phyloP scores from a whole-genome alignment of 1,140 invertebrate genomes.

The Cecropterus lyciades region DNA sequence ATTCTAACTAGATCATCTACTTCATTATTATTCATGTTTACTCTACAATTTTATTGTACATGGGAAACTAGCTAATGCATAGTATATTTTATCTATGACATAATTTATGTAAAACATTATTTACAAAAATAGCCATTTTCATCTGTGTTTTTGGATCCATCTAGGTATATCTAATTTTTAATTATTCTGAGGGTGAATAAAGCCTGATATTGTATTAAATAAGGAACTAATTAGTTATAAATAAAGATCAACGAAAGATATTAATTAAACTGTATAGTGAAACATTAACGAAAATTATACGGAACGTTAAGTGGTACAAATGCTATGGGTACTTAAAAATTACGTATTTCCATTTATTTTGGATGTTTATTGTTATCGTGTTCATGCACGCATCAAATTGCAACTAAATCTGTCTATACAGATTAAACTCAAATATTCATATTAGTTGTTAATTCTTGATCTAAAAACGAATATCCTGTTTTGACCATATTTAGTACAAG shows the following conservation, averaged over 20 bases:
- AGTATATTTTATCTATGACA: slow-evolving; percentile 75
- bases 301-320: slow-evolving; percentile 10
- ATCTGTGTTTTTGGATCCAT: slow-evolving; percentile 67
- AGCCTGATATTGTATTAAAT: slow-evolving; percentile 52
- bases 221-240: slow-evolving; percentile 64
- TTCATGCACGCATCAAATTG: too few relatives aligned
- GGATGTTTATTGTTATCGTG: slow-evolving; percentile 1
- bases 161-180: slow-evolving; percentile 59
- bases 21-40: slow-evolving; percentile 63
- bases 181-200: slow-evolving; percentile 55
- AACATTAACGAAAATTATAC: background rate
- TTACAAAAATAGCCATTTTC: slow-evolving; percentile 82
- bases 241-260: slow-evolving; percentile 36
- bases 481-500: background rate
- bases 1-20: slow-evolving; percentile 79
- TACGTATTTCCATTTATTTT: slow-evolving; percentile 4
- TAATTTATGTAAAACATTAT: slow-evolving; percentile 81
- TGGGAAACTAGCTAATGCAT: slow-evolving; percentile 81
- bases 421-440: background rate
- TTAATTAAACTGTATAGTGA: slow-evolving; percentile 32
- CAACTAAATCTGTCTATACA: too few relatives aligned
- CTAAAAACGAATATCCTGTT: background rate
- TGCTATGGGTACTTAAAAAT: slow-evolving; percentile 14
- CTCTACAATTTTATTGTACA: slow-evolving; percentile 83
- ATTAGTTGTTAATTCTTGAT: background rate